Percentiles rank a stretch among this genome's conserved stretches.
phyloP scores from a whole-genome alignment of 1,140 invertebrate species.

The Reticulitermes speratus region DNA sequence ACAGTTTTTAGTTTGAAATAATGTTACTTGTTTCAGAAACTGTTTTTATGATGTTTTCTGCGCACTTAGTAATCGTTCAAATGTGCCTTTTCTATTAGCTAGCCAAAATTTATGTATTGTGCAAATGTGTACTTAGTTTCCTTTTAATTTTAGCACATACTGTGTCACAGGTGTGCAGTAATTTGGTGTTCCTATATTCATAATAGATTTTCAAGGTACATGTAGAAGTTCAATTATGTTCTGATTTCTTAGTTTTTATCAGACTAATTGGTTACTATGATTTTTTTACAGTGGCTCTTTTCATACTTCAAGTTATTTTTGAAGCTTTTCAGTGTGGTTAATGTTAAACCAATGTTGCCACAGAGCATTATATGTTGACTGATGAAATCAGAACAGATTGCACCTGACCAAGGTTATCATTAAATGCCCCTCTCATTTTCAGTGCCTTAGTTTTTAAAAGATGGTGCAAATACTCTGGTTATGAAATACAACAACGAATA shows the following conservation, averaged over 20 bases:
- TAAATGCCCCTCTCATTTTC: conserved; percentile 2
- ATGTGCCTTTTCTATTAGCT: neutral
- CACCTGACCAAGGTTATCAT: neutral
- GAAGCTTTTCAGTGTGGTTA: no score
- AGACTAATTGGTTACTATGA: no score
- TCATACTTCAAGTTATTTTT: no score
- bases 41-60: neutral
- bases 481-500: neutral
- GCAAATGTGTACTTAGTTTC: neutral
- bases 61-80: neutral
- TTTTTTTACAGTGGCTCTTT: no score
- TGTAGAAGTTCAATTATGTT: neutral
- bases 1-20: neutral
- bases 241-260: no score
- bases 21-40: neutral
- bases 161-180: conserved; percentile 1
- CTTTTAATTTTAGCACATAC: neutral
- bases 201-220: neutral
- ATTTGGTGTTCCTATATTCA: conserved; percentile 15
- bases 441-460: neutral
- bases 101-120: neutral
- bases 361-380: no score
- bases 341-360: no score
- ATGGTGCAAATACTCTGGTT: neutral
- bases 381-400: no score